Percentiles rank a stretch among this genome's conserved stretches.
These are phyloP conservation scores for Athrips mouffetella DNA, from an alignment of 2,888 invertebrate species.

Conservation along the genomic window DNA sequence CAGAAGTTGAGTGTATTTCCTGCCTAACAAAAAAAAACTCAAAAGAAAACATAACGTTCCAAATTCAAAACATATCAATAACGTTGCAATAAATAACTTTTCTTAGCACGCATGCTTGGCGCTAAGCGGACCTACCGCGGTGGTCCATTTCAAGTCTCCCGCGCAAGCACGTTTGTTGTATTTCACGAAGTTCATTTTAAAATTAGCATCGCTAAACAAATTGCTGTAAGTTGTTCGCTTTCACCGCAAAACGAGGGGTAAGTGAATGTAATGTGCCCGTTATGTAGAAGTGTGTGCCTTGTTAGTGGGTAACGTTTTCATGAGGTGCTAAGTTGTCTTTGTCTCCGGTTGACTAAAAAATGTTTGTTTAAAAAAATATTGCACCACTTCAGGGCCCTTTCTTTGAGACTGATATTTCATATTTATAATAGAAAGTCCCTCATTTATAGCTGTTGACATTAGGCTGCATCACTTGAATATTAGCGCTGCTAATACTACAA, in stretches of 20 bases:
- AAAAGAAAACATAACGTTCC: neutral
- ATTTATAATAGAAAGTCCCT: too few species aligned
- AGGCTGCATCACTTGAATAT: too few species aligned
- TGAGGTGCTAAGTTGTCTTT: too few species aligned
- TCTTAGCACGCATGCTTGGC: constrained; percentile 12
- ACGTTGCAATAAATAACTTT: constrained; percentile 5
- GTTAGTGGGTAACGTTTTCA: neutral
- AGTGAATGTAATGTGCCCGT: constrained; percentile 1
- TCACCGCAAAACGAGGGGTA: constrained; percentile 26
- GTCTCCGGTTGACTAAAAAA: too few species aligned
- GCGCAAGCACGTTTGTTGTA: constrained; percentile 67
- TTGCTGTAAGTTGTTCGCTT: constrained; percentile 57
- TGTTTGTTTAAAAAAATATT: too few species aligned
- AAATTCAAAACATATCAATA: constrained; percentile 1
- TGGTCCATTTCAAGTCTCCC: constrained; percentile 44
- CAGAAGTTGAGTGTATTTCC: neutral
- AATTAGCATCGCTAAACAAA: constrained; percentile 71
- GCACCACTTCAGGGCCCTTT: too few species aligned
- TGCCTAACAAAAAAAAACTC: neutral
- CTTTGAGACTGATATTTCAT: too few species aligned
- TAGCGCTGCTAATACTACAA: too few species aligned
- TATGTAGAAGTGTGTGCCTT: neutral
- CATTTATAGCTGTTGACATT: too few species aligned
- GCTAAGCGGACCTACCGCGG: constrained; percentile 45
- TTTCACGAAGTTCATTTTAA: constrained; percentile 73